Evolutionary conservation across 2,113 vertebrate species (phyloP), one percentile per base, ranked within the genome.

Genomic region (Cheirogaleus medius): DNA sequence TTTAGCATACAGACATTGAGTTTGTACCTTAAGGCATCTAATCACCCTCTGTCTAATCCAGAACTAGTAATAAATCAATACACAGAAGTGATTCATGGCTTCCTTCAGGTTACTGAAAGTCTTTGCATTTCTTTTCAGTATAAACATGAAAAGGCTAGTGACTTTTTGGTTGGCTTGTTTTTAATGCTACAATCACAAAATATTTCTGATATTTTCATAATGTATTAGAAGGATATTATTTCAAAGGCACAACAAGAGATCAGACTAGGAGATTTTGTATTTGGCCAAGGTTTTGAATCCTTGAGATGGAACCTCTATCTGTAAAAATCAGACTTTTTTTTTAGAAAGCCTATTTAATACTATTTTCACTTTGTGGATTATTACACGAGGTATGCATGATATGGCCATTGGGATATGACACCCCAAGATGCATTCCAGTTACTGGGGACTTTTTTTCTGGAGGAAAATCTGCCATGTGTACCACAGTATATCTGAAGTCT

Each of bases 21-120:
- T 94, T 93, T 76, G 39, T 56, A 94, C 58, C 94, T 92, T 42
- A 83, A 93, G 93, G 69, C 58, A 71, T 90, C 92, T 91, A 86
- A 90, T 69, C 83, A 68, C 60, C 86, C n/a, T 73, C 56, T 81
- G 80, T 82, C 74, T 90, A 60, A 83, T 66, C 83, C 64, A 94
- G 74, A 89, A 76, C 18, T 25, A 85, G 68, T 58, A 69, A 74
- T 86, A 96, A 92, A 92, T 95, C 93, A 96, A 56, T 83, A 76
- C 42, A 47, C 37, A 66, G 64, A 82, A 91, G 64, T 77, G 84
- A 94, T 94, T 93, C 87, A 78, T 47, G 7, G 11, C 32, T 96
- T 93, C 69, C 39, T 96, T 89, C 20, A 66, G 80, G 64, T 94
- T 83, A 63, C n/a, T 66, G 34, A 96, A 95, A 81, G 32, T 85